Base-by-base conservation (phyloP, 1,140 invertebrate species). In the Drosophila equinoxialis region DNA sequence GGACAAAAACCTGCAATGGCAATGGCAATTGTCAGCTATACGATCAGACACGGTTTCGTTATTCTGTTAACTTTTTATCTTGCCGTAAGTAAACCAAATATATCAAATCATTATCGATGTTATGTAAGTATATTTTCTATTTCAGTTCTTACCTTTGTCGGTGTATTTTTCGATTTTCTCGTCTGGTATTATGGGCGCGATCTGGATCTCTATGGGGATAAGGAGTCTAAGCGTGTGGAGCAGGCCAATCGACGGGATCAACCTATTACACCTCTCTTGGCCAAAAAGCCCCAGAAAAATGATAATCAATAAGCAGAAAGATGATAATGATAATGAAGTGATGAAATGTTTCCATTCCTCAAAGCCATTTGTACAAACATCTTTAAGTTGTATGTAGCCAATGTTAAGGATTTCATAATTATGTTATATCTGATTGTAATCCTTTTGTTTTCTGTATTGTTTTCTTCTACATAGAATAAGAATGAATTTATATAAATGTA, bases 1-100 rank as follows among this genome's bases (percentile, higher is more conserved):
- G 95, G 95, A 94, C 94, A n/a, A 89, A 94, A 51, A 93, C 94
- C 35, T 95, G 95, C 74, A 94, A 93, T 35, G 91, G 92, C 14
- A 93, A 85, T 64, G 95, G 94, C 14, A 95, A 95, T 79, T 95
- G 95, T 74, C 94, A 95, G 93, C 86, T 95, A 23, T 95, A 95
- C 71, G 93, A 95, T 76, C 93, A 93, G 67, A 92, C 93, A 2
- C 93, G 92, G 39, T 94, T 95, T 68, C 91, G 95, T 64, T 94
- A 93, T 77, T 93, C 93, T 4, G 91, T 95, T 5, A 95, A 95
- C 78, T 73, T 93, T 1, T 90, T 93, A 13, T 93, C 94, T 35
- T 93, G 93, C 63, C 74, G 94, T 95, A 90, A 92, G 91, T 90
- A 39, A 0, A 23, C 10, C 1, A 35, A 54, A 8, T 6, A 23